Evolutionary conservation across 2,888 invertebrate species (phyloP), one percentile per base, ranked within the genome.

Genomic region (Emmelina monodactyla): DNA sequence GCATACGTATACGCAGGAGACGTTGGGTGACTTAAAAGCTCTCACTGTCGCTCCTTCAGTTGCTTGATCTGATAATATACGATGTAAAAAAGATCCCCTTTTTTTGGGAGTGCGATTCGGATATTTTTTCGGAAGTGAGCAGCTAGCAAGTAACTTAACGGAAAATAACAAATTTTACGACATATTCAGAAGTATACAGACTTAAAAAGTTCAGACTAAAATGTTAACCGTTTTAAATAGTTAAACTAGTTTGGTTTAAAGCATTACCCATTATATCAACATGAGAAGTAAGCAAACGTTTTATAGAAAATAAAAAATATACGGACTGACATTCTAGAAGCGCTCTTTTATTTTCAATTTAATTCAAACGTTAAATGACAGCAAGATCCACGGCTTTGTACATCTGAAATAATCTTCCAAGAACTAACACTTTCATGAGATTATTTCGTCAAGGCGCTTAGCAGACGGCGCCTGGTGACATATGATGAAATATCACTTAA

Each of bases 401-500:
- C 22, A 15, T 42, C 47, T 39, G 47, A 60, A 66, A 63, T 66
- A 67, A 47, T 54, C 50, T 60, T 62, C 63, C 51, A 49, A 55
- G 66, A 58, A 61, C 49, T 45, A 43, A 47, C 46, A 56, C 50
- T 54, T 56, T 49, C 46, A 50, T 49, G 51, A 46, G 56, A 57
- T 61, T 55, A 63, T 62, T 64, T 70, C 64, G 55, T 68, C 66
- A 70, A 65, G 56, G 61, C 62, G 58, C 62, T 68, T 65, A 68
- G 54, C 53, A 60, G 65, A 57, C 63, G 67, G 73, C 70, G 69
- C 70, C 64, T 49, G 55, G n/a, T 54, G 65, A 63, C 71, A 55
- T 54, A 49, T 53, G 50, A 57, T 67, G 64, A 72, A 62, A 68
- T 70, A 70, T 69, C 50, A 55, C 67, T 68, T 72, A 71, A 76